Conservation (phyloP, 2,888 invertebrate genomes). For the Parascotia fuliginaria region DNA sequence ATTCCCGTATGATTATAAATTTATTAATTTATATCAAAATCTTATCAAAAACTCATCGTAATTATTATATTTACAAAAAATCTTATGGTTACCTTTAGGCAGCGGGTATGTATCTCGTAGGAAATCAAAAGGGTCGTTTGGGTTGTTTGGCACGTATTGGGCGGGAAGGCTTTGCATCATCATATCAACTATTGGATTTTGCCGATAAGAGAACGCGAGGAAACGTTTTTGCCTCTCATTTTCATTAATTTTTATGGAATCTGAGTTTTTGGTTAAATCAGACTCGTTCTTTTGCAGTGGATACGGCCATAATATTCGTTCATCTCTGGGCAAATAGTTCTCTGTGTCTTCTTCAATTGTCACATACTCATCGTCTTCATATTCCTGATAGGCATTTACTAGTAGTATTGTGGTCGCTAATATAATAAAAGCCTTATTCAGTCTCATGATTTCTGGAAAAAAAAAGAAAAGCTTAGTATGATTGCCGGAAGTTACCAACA, state of each 20-base stretch:
- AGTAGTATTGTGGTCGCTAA: constrained; percentile 39
- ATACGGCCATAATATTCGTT: constrained; percentile 67
- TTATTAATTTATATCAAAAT: too few relatives aligned
- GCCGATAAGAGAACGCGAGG: constrained; percentile 64
- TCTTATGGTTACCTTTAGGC: constrained; percentile 68
- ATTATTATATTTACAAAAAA: constrained; percentile 9
- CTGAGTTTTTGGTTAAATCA: constrained; percentile 23
- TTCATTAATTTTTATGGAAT: constrained; percentile 12
- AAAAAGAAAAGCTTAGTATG: not conserved
- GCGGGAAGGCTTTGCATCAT: constrained; percentile 67
- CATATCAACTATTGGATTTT: constrained; percentile 70
- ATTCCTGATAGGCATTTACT: constrained; percentile 41
- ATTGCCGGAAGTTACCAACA: too few relatives aligned
- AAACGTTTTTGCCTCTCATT: constrained; percentile 52
- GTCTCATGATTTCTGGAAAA: constrained; percentile 58
- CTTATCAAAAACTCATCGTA: too few relatives aligned
- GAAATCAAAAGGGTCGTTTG: constrained; percentile 74
- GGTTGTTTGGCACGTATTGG: constrained; percentile 59
- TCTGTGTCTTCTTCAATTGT: constrained; percentile 51
- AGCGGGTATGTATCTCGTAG: constrained; percentile 72
- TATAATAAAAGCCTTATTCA: constrained; percentile 39
- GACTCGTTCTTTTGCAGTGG: constrained; percentile 49
- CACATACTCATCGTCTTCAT: constrained; percentile 52
- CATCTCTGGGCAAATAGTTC: constrained; percentile 39
- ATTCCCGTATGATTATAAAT: too few relatives aligned